These are phyloP conservation scores for Quadroppia sp. DNA, from an alignment of 2,888 invertebrate species.

Conservation along the genomic window DNA sequence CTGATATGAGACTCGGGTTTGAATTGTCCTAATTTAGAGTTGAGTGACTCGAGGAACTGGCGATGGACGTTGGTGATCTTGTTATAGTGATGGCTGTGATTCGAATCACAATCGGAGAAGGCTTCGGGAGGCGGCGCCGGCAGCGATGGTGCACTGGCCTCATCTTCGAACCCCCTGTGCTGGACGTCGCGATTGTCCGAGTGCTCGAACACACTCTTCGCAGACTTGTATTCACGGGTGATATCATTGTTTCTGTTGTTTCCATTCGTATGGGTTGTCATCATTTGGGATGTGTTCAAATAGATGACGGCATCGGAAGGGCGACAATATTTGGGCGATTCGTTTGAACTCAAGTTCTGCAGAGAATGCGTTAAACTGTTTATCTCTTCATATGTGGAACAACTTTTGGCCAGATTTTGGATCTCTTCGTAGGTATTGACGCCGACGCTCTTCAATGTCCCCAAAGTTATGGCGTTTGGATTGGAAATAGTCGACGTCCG, in stretches of 20 bases:
- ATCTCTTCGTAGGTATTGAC: constrained; percentile 39
- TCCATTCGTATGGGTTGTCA: not conserved
- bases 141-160: constrained; percentile 41
- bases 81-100: constrained; percentile 37
- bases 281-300: not conserved
- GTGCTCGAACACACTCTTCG: constrained; percentile 20
- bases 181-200: not conserved
- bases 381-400: constrained; percentile 38
- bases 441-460: constrained; percentile 40
- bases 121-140: constrained; percentile 59
- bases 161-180: not conserved
- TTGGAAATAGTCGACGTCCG: constrained; percentile 51
- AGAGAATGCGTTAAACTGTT: constrained; percentile 24
- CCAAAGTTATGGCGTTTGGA: constrained; percentile 44
- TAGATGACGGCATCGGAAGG: constrained; percentile 10
- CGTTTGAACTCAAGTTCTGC: constrained; percentile 11
- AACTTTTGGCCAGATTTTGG: constrained; percentile 33
- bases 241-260: not conserved
- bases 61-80: constrained; percentile 39
- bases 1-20: constrained; percentile 44
- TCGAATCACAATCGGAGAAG: constrained; percentile 33
- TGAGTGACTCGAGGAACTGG: constrained; percentile 51
- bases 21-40: constrained; percentile 64
- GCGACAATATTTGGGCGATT: constrained; percentile 1
- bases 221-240: not conserved